Base-by-base conservation (phyloP, 53 echinoderm and acorn worm genomes). In the Actinopyga echinites region DNA sequence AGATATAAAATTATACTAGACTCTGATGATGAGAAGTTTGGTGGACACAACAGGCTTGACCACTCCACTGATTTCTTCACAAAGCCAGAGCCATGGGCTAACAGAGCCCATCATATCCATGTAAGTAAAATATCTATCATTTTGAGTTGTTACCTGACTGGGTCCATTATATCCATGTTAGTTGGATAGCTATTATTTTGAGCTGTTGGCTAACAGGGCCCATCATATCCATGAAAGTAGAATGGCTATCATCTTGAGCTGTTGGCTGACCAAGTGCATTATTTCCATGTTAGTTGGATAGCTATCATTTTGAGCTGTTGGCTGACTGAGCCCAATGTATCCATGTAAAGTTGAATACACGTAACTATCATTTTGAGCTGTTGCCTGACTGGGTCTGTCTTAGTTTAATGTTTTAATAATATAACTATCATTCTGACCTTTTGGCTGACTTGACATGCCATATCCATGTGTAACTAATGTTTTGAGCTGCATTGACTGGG, bases 1-100 rank as follows among this genome's bases (percentile, higher is more conserved):
- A 96, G 99, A 83, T 97, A 97, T 86, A 94, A 90, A 77, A 86
- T 97, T 33, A 86, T 92, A 8, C 80, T 97, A 34, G 93, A 97
- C 35, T 94, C 94, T 35, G 99, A 97, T 73, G 57, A 82, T 29
- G 89, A 85, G 36, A 90, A 88, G 79, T 97, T 94, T 83, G 94
- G 99, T 45, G 99, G 99, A 15, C 94, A 94, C 62, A 85, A 89
- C 25, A 58, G 91, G 37, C 82, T 97, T 6, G 90, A 97, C 60
- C 92, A 91, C 20, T 54, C 63, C 24, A 89, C 90, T 7, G 87
- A 87, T 12, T 91, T 88, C 83, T 89, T 97, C 65, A 89, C 99
- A 20, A 88, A 86, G 12, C 30, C 83, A 6, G 84, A 86, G 12
- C 87, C 90, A 25, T 92, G 90, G 89, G 84, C 80, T 31, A 82